Evolutionary conservation across 2,113 vertebrate genomes (phyloP).

Genomic region (Alligator mississippiensis): DNA sequence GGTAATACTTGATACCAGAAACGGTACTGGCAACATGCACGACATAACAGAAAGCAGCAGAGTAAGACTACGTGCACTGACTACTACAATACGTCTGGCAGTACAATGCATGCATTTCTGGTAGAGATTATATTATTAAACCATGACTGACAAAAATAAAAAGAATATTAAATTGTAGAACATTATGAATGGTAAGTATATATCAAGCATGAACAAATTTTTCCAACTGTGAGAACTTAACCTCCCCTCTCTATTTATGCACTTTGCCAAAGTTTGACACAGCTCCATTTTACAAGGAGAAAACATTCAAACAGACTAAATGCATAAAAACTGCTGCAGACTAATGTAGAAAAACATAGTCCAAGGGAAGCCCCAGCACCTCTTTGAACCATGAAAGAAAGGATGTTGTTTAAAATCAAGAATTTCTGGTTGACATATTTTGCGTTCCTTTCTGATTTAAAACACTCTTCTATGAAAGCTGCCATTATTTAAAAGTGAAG

Average conservation of each 20-base stretch:
- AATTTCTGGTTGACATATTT: constrained; percentile 88
- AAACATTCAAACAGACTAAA: not conserved
- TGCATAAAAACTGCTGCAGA: not conserved
- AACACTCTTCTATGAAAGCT: constrained; percentile 86
- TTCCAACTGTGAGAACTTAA: not conserved
- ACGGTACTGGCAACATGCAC: not conserved
- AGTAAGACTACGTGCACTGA: not conserved
- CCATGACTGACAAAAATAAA: not conserved
- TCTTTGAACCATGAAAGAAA: constrained; percentile 40
- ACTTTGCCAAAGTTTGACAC: constrained; percentile 8
- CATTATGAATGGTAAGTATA: not conserved
- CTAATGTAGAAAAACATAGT: not conserved
- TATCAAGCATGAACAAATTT: not conserved
- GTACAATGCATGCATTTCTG: not conserved
- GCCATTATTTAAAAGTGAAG: constrained; percentile 97
- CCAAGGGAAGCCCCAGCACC: not conserved
- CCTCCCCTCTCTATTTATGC: not conserved
- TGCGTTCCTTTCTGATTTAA: constrained; percentile 88
- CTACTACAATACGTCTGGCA: not conserved
- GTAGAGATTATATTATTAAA: not conserved
- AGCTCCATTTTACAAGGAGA: not conserved
- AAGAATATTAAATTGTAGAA: not conserved
- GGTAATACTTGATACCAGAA: not conserved
- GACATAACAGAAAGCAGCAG: not conserved
- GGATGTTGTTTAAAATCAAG: constrained; percentile 68